Evolutionary conservation across 1,140 invertebrate genomes (phyloP).

Genomic region (Whitmania pigra): DNA sequence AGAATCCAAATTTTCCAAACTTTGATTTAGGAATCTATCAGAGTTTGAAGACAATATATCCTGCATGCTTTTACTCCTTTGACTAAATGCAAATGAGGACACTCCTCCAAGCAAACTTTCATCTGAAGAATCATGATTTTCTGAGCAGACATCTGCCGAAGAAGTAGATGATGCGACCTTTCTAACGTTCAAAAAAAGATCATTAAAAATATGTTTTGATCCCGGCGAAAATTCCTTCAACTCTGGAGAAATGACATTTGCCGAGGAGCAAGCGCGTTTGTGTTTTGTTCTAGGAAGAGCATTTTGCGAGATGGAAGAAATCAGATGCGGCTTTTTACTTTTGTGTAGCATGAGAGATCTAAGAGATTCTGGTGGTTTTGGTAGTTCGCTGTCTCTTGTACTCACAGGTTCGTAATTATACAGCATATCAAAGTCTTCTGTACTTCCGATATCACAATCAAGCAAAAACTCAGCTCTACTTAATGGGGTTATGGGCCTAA

Average conservation of each 20-base stretch:
- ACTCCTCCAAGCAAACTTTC: not conserved
- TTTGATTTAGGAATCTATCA: not conserved
- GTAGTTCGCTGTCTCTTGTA: slow-evolving; percentile 18
- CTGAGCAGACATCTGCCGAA: slow-evolving; percentile 2
- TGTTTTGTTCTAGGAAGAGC: not conserved
- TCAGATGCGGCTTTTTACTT: slow-evolving; percentile 3
- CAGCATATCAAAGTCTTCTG: slow-evolving; percentile 16
- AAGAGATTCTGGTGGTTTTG: slow-evolving; percentile 10
- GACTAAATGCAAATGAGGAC: slow-evolving; percentile 6
- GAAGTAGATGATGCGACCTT: not conserved
- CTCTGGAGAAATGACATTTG: not conserved
- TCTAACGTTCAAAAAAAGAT: not conserved
- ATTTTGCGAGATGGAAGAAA: not conserved
- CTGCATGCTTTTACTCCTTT: slow-evolving; percentile 6
- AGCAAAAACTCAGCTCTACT: slow-evolving; percentile 13
- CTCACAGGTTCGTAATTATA: not conserved
- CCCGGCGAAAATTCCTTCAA: slow-evolving; percentile 1
- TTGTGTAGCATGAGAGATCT: slow-evolving; percentile 3
- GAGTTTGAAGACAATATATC: slow-evolving; percentile 5
- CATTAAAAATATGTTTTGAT: not conserved
- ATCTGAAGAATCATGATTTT: slow-evolving; percentile 13
- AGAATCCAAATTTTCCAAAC: slow-evolving; percentile 8
- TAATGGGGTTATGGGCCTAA: not conserved
- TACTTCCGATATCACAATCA: slow-evolving; percentile 12
- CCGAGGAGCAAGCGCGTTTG: not conserved